These are phyloP conservation scores for Leucoma salicis DNA, from an alignment of 2,888 invertebrate genomes.

Conservation along the genomic window DNA sequence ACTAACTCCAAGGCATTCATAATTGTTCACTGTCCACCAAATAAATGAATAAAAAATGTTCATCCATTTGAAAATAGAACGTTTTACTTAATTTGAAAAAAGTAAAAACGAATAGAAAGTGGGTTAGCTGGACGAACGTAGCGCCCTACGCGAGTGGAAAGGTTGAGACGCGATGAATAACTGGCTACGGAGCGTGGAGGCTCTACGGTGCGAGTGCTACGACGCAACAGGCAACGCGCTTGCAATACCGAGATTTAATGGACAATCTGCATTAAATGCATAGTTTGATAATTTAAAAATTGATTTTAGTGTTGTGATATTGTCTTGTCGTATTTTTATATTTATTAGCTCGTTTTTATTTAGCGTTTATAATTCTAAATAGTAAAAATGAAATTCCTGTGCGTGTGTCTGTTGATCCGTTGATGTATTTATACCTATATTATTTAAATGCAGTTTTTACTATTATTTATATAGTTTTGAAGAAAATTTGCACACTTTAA, in stretches of 20 bases:
- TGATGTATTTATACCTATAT: no score
- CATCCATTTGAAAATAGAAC: conserved; percentile 41
- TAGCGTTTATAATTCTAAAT: no score
- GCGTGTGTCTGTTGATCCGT: no score
- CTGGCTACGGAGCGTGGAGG: conserved; percentile 63
- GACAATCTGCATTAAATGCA: conserved; percentile 7
- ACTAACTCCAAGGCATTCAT: conserved; percentile 43
- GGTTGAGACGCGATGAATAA: conserved; percentile 62
- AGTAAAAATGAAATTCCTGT: no score
- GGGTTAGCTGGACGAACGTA: conserved; percentile 47
- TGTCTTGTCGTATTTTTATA: no score
- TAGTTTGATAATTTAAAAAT: conserved; percentile 2
- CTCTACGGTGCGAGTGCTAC: conserved; percentile 51
- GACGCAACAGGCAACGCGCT: conserved; percentile 68
- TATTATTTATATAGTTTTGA: no score
- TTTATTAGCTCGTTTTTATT: no score
- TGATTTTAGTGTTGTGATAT: neutral
- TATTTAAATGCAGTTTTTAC: no score
- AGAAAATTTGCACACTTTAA: no score
- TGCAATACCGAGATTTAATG: conserved; percentile 15
- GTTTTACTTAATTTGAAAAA: conserved; percentile 17
- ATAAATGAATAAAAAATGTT: conserved; percentile 22
- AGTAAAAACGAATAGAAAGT: conserved; percentile 43
- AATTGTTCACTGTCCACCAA: conserved; percentile 38
- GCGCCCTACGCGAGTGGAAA: conserved; percentile 62